phyloP scores from a whole-genome alignment of 2,888 invertebrate species.

The Sinhomidia bicolor region DNA sequence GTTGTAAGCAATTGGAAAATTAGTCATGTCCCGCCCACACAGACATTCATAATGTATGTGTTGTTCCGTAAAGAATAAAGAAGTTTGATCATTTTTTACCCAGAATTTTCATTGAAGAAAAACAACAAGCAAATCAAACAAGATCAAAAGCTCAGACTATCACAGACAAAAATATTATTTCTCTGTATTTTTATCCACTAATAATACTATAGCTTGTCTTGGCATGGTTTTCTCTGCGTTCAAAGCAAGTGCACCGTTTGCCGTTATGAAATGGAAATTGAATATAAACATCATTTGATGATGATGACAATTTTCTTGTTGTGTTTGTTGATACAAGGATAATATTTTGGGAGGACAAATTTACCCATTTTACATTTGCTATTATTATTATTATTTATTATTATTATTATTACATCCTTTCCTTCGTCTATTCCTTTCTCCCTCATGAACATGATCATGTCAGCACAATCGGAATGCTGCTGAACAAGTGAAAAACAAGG shows the following conservation, averaged over 20 bases:
- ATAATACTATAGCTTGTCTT: slow-evolving; percentile 1
- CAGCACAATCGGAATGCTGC: background rate
- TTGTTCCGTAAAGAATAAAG: background rate
- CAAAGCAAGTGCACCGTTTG: background rate
- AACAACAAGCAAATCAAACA: slow-evolving; percentile 4
- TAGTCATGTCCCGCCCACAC: background rate
- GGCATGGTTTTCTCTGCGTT: background rate
- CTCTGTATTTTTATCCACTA: background rate
- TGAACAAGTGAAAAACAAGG: slow-evolving; percentile 5
- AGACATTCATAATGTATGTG: background rate
- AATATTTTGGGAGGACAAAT: slow-evolving; percentile 10
- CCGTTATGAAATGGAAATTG: background rate
- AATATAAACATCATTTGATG: background rate
- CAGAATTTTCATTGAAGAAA: background rate
- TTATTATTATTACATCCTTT: background rate
- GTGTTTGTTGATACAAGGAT: background rate
- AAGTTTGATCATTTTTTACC: background rate
- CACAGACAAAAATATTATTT: background rate
- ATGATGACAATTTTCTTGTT: background rate
- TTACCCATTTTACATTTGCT: slow-evolving; percentile 22
- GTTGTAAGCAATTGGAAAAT: background rate
- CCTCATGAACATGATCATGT: background rate
- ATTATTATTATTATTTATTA: background rate
- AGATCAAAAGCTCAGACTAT: background rate
- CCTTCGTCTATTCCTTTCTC: background rate